Base-by-base conservation (phyloP, 2,113 vertebrate genomes). In the Malurus melanocephalus region DNA sequence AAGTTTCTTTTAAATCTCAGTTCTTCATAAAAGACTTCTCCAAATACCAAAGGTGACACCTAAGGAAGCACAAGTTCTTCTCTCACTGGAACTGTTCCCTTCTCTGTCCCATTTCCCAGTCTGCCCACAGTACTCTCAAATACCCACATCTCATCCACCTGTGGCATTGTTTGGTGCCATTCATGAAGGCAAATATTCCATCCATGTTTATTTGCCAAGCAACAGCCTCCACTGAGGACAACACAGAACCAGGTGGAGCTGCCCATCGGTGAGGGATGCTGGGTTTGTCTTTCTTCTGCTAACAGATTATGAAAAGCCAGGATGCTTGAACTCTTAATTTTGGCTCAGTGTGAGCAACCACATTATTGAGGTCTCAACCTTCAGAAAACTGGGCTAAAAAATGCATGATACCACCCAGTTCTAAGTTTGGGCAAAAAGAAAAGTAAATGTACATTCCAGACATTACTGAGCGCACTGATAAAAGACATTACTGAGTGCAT, bases 241-340 rank as follows among this genome's bases (percentile, higher is more conserved):
- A 13, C 0, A 12, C 2, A 9, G 32, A 30, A 30, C 2, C 53
- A 81, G 51, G 3, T 0, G 1, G 2, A 40, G 35, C 28, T 12
- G 53, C 49, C 64, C 2, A 24, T 3, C 8, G 6, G 0, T 1
- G 8, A 32, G n/a, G 35, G 30, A 42, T 6, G 6, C 38, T 11
- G 53, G 26, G 4, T 16, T 51, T 16, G 21, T 21, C 30, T n/a
- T n/a, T n/a, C 42, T 17, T 24, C 72, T 26, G 3, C 46, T 2
- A 12, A 12, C 56, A 42, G 14, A 26, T 13, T 7, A 45, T 0
- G 8, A 55, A 57, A 82, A 56, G 21, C 38, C 20, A 42, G 4
- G 13, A 22, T 2, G 3, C 17, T 45, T 35, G 4, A 86, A 48
- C 32, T 53, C 53, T 33, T 3, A 5, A 49, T 61, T 72, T 52